These are phyloP conservation scores for Porphyrio hochstetteri DNA, from an alignment of 2,113 vertebrate species.

Conservation along the genomic window DNA sequence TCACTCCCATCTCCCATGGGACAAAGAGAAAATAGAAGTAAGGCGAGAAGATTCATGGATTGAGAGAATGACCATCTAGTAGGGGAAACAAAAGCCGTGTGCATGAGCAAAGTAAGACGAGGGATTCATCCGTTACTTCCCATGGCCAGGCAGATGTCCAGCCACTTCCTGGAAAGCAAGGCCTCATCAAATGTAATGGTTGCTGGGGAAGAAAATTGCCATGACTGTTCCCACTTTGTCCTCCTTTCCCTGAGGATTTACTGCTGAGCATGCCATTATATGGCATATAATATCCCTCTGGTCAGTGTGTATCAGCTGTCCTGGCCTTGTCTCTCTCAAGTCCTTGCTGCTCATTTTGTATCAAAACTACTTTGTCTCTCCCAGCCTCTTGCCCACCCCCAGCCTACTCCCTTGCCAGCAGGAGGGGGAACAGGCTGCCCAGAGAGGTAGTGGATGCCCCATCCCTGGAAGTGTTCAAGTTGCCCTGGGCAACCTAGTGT, in stretches of 20 bases:
- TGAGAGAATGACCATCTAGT: background rate
- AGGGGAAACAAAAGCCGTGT: background rate
- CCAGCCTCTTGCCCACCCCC: background rate
- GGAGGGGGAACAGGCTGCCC: no score
- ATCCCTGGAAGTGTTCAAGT: no score
- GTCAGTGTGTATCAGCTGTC: background rate
- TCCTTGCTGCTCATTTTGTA: no score
- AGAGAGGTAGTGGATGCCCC: no score
- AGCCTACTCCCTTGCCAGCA: background rate
- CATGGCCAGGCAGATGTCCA: background rate
- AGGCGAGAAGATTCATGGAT: background rate
- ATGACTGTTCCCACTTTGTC: background rate
- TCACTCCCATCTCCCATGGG: background rate
- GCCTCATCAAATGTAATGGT: background rate
- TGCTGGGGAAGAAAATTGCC: background rate
- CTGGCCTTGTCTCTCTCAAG: background rate
- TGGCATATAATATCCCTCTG: background rate
- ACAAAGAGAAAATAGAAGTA: background rate
- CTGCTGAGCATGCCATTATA: background rate
- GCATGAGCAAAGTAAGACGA: background rate
- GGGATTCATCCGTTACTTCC: background rate
- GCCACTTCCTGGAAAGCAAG: background rate
- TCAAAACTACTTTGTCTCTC: background rate
- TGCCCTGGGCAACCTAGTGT: no score
- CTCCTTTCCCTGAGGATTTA: background rate